Evolutionary conservation across 2,113 vertebrate genomes (phyloP).

Genomic region (Casuarius casuarius): DNA sequence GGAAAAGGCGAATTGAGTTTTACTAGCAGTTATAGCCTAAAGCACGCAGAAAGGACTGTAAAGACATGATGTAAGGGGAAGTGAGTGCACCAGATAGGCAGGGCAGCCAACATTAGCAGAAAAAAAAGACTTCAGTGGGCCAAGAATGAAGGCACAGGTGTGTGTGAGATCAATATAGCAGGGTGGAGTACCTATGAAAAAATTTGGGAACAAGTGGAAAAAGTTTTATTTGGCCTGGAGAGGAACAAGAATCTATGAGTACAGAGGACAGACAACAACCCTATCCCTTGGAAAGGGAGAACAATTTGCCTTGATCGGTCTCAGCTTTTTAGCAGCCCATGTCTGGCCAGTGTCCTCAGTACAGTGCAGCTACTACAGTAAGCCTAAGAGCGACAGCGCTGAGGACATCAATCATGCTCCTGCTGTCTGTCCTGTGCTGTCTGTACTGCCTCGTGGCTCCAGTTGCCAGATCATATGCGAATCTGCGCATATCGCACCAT

Average conservation of each 20-base stretch:
- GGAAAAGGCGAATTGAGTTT: background rate
- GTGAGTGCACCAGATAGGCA: background rate
- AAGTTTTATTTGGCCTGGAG: background rate
- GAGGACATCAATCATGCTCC: background rate
- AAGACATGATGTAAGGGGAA: background rate
- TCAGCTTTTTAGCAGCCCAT: background rate
- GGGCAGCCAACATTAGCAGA: background rate
- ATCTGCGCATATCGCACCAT: background rate
- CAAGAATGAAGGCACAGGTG: background rate
- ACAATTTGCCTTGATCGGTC: background rate
- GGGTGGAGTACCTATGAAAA: background rate
- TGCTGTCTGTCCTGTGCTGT: too few relatives aligned
- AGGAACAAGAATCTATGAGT: background rate
- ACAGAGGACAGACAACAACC: accelerated
- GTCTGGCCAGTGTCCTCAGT: background rate
- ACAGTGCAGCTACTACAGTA: background rate
- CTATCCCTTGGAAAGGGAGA: background rate
- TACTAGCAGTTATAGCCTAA: background rate
- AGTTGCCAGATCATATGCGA: background rate
- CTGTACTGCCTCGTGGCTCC: background rate
- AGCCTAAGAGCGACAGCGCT: background rate
- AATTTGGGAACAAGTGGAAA: background rate
- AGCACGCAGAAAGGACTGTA: background rate
- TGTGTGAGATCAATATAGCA: background rate
- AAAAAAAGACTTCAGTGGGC: background rate